These are phyloP conservation scores for Apodemus sylvaticus DNA, from an alignment of 2,113 vertebrate genomes.

Conservation along the genomic window DNA sequence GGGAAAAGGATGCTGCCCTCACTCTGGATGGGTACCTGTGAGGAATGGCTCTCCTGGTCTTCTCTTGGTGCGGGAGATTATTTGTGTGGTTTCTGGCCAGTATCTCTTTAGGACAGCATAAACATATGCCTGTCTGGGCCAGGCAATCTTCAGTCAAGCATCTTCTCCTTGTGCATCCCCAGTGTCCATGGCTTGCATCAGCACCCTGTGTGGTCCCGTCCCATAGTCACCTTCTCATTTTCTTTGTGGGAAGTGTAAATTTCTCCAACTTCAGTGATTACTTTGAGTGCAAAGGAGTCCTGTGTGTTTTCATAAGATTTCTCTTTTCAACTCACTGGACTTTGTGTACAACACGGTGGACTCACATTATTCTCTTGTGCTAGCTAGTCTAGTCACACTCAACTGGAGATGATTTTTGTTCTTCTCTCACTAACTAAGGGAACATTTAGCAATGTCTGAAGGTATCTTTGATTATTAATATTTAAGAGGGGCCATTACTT, in stretches of 20 bases:
- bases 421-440: not conserved
- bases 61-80: not conserved
- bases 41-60: not conserved
- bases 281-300: not conserved
- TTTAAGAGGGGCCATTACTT: not conserved
- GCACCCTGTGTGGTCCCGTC: not conserved
- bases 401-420: not conserved
- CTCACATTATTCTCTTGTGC: not conserved
- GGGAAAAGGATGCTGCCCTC: not conserved
- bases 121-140: not conserved
- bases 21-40: not conserved
- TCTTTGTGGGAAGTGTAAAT: not conserved
- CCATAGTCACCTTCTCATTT: not conserved
- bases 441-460: not conserved
- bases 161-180: not conserved
- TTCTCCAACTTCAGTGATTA: not conserved
- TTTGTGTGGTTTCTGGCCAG: not conserved
- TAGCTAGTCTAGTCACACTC: conserved; percentile 10
- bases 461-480: conserved; percentile 4
- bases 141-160: not conserved
- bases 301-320: not conserved
- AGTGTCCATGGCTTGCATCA: not conserved
- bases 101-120: not conserved
- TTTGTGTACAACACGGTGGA: not conserved
- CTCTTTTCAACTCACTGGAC: not conserved